phyloP scores from a whole-genome alignment of 2,888 invertebrate species.

The Acrobasis repandana region DNA sequence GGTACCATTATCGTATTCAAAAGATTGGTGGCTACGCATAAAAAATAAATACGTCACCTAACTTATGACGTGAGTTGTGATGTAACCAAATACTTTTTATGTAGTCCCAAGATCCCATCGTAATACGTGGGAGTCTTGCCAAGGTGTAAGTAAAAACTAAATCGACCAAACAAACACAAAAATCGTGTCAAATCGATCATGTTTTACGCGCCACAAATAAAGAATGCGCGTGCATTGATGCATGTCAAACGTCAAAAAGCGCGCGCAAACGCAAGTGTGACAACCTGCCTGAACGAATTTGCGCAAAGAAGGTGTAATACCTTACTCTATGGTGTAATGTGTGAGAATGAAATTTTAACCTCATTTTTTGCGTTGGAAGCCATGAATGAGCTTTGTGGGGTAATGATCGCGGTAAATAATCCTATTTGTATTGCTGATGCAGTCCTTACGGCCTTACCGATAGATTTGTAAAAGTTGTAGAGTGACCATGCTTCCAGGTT shows the following conservation, averaged over 20 bases:
- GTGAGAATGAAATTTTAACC: conserved; percentile 61
- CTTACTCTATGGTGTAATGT: conserved; percentile 39
- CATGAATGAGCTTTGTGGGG: conserved; percentile 69
- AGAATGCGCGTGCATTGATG: conserved; percentile 35
- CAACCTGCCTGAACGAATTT: conserved; percentile 65
- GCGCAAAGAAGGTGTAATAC: conserved; percentile 46
- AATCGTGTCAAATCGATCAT: conserved; percentile 75
- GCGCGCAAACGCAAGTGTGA: conserved; percentile 34
- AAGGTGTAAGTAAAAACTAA: conserved; percentile 50
- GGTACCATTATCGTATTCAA: too few relatives aligned
- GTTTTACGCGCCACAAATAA: conserved; percentile 48
- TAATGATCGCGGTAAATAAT: conserved; percentile 75
- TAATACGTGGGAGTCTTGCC: conserved; percentile 60
- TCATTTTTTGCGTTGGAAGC: conserved; percentile 43
- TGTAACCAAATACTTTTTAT: background rate
- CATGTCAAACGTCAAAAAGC: conserved; percentile 45
- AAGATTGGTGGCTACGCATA: too few relatives aligned
- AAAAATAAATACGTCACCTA: background rate
- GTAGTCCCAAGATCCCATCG: background rate
- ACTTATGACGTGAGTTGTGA: background rate
- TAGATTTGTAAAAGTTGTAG: conserved; percentile 40
- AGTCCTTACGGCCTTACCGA: conserved; percentile 41
- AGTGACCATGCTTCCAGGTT: conserved; percentile 37
- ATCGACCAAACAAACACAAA: conserved; percentile 68
- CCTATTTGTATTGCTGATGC: conserved; percentile 67